phyloP scores from a whole-genome alignment of 2,888 invertebrate species.

The Philereme vetulata region DNA sequence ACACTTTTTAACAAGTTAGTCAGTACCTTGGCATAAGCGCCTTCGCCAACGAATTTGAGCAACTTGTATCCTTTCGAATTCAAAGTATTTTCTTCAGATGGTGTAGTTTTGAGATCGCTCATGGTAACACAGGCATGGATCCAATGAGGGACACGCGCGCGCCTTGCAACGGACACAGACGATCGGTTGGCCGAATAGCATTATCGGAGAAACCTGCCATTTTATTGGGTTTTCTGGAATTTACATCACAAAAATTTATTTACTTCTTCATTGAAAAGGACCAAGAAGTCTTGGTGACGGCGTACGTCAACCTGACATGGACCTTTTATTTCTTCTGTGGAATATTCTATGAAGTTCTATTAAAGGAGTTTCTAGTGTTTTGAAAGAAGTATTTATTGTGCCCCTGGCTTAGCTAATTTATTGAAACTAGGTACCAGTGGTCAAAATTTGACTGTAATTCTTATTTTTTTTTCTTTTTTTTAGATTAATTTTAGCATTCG shows the following conservation, averaged over 20 bases:
- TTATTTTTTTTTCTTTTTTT: too few species aligned
- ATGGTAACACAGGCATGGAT: constrained; percentile 62
- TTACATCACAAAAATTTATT: constrained; percentile 50
- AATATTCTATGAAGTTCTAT: constrained; percentile 16
- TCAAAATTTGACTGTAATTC: too few species aligned
- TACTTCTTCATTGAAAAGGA: constrained; percentile 38
- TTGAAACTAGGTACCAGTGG: too few species aligned
- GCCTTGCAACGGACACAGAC: constrained; percentile 43
- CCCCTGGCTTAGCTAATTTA: too few species aligned
- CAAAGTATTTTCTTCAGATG: constrained; percentile 78
- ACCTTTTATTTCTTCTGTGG: constrained; percentile 29
- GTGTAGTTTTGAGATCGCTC: constrained; percentile 71
- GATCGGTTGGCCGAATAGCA: constrained; percentile 48
- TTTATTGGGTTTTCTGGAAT: constrained; percentile 52
- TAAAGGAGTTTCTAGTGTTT: background rate
- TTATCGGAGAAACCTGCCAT: constrained; percentile 59
- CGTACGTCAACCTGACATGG: constrained; percentile 33
- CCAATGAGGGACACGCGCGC: constrained; percentile 40
- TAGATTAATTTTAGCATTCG: too few species aligned
- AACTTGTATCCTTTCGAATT: constrained; percentile 85
- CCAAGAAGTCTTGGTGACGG: constrained; percentile 16
- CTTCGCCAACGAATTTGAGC: constrained; percentile 87
- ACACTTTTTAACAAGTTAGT: background rate
- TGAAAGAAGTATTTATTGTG: too few species aligned
- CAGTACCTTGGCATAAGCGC: constrained; percentile 90